A percentile compares a stretch with the other conserved stretches of the same genome.
phyloP scores from a whole-genome alignment of 2,113 vertebrate genomes.

The Seriola rivoliana region DNA sequence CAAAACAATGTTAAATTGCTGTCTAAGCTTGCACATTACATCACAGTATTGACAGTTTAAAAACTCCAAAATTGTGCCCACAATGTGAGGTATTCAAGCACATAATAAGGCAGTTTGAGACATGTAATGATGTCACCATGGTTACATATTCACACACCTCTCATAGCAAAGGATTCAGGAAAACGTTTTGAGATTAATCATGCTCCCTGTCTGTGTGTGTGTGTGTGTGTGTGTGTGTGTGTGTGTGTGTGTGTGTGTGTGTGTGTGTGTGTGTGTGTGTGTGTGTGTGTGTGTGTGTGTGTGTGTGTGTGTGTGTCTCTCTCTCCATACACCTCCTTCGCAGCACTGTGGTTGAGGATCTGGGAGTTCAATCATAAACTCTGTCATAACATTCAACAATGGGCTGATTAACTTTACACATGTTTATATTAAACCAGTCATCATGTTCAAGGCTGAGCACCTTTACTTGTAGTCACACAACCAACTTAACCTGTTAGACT shows the following conservation, averaged over 20 bases:
- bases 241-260: not conserved
- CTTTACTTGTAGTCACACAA: not conserved
- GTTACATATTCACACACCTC: not conserved
- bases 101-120: constrained; percentile 31
- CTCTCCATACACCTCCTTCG: too few species aligned
- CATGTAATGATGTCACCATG: constrained; percentile 32
- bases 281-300: not conserved
- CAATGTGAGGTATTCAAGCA: constrained; percentile 14
- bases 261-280: not conserved
- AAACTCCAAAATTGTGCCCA: constrained; percentile 6
- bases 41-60: constrained; percentile 28
- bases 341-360: too few species aligned
- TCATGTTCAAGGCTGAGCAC: constrained; percentile 5
- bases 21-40: constrained; percentile 19
- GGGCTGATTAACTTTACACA: too few species aligned
- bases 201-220: not conserved
- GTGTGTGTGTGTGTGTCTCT: too few species aligned
- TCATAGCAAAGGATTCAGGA: constrained; percentile 18
- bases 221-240: not conserved
- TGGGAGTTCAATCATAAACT: too few species aligned
- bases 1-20: constrained; percentile 19
- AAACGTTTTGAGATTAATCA: not conserved
- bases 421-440: too few species aligned
- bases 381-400: too few species aligned
- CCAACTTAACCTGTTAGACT: constrained; percentile 1